Conservation (phyloP, 2,888 invertebrate species). For the Meganola albula region DNA sequence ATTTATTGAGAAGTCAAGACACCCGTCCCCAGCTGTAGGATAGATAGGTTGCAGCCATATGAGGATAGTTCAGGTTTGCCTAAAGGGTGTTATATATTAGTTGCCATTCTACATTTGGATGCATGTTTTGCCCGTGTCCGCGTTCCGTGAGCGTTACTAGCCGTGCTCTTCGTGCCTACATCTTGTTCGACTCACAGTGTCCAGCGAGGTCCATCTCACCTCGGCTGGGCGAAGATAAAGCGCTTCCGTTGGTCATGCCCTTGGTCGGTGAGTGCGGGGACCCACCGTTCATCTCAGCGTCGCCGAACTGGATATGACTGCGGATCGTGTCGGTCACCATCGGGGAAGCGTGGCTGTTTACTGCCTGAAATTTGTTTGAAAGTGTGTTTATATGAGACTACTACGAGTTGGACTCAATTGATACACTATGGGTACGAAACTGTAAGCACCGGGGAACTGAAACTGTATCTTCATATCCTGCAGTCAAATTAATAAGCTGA, state of each 20-base stretch:
- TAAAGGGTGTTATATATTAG: too few relatives aligned
- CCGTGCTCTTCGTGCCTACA: constrained; percentile 65
- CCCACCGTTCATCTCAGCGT: constrained; percentile 54
- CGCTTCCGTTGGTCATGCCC: constrained; percentile 54
- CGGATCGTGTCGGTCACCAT: constrained; percentile 79
- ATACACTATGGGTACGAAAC: too few relatives aligned
- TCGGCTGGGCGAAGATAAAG: constrained; percentile 66
- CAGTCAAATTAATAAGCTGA: too few relatives aligned
- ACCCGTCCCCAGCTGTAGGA: too few relatives aligned
- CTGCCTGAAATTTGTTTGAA: constrained; percentile 47
- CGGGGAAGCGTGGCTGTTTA: constrained; percentile 66
- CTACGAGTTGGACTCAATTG: too few relatives aligned
- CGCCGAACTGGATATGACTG: constrained; percentile 79
- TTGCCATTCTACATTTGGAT: constrained; percentile 16
- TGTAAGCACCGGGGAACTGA: too few relatives aligned
- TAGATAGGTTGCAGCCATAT: too few relatives aligned
- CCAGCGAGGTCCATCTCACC: constrained; percentile 67
- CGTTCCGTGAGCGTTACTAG: constrained; percentile 31
- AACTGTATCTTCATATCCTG: too few relatives aligned
- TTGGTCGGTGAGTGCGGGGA: constrained; percentile 56
- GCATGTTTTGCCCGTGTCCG: constrained; percentile 11
- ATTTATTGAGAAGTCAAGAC: too few relatives aligned
- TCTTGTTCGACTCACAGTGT: constrained; percentile 66
- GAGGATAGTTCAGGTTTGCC: too few relatives aligned
- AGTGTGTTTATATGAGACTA: not conserved